These are phyloP conservation scores for Sipha flava DNA, from an alignment of 1,140 invertebrate species.

Conservation along the genomic window DNA sequence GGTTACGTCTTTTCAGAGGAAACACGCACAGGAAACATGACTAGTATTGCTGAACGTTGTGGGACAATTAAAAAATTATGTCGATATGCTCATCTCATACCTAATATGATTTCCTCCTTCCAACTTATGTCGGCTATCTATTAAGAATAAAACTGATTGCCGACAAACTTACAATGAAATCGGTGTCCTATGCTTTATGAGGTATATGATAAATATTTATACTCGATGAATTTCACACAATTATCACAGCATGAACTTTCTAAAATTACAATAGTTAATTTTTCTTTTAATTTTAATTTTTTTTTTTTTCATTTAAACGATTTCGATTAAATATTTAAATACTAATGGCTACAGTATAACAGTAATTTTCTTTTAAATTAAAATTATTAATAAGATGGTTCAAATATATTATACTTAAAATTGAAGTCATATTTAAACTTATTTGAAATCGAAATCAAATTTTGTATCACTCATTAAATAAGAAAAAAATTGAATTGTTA, in stretches of 20 bases:
- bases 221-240: not conserved
- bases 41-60: not conserved
- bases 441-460: too few relatives aligned
- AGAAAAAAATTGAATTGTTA: too few relatives aligned
- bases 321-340: too few relatives aligned
- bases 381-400: too few relatives aligned
- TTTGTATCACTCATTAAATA: too few relatives aligned
- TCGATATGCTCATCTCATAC: not conserved
- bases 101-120: not conserved
- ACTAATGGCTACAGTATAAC: too few relatives aligned
- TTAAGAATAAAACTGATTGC: not conserved
- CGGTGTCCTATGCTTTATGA: not conserved
- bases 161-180: not conserved
- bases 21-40: not conserved
- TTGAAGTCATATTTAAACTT: too few relatives aligned
- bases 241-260: not conserved
- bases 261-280: not conserved
- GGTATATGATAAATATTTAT: not conserved
- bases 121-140: not conserved
- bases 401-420: too few relatives aligned
- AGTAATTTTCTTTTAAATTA: too few relatives aligned
- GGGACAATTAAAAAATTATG: constrained; percentile 15
- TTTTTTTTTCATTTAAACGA: too few relatives aligned
- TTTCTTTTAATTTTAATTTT: not conserved
- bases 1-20: not conserved